Percentiles rank a stretch among this genome's conserved stretches.
Conservation (phyloP, 2,888 invertebrate species). For the Ectropis crepuscularia region DNA sequence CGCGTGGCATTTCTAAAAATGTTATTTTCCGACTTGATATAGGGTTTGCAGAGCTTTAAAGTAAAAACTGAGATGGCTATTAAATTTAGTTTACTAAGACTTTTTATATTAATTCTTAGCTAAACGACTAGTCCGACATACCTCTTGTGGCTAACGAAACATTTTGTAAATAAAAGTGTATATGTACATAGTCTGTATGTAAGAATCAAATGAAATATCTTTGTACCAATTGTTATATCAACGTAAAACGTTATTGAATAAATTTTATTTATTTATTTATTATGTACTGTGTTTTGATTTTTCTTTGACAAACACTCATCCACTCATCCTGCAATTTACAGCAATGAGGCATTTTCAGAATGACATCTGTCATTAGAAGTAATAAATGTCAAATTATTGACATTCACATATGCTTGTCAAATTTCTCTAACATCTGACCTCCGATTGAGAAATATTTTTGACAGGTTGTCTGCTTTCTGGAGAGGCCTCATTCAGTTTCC, state of each 20-base stretch:
- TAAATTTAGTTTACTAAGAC: conserved; percentile 30
- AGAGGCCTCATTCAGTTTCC: too few species aligned
- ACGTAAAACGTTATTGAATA: conserved; percentile 30
- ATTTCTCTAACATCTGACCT: too few species aligned
- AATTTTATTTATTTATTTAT: conserved; percentile 43
- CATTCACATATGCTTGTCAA: too few species aligned
- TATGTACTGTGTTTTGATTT: conserved; percentile 28
- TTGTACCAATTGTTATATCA: conserved; percentile 31
- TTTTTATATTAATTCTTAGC: conserved; percentile 29
- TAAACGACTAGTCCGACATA: conserved; percentile 49
- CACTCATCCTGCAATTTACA: too few species aligned
- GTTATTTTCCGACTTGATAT: conserved; percentile 8
- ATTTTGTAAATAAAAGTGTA: conserved; percentile 40
- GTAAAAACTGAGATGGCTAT: conserved; percentile 25
- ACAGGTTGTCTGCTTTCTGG: too few species aligned
- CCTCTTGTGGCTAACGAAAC: conserved; percentile 36
- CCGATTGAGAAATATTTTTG: too few species aligned
- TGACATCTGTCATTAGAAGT: too few species aligned
- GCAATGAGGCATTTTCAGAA: too few species aligned
- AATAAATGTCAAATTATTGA: too few species aligned
- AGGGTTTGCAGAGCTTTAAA: conserved; percentile 28
- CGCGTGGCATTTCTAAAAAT: conserved; percentile 3
- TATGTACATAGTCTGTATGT: conserved; percentile 44
- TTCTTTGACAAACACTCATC: too few species aligned
- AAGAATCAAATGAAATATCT: conserved; percentile 45